Percentiles rank a stretch among this genome's conserved stretches.
These are phyloP conservation scores for Gavia stellata DNA, from an alignment of 2,113 vertebrate species.

Conservation along the genomic window DNA sequence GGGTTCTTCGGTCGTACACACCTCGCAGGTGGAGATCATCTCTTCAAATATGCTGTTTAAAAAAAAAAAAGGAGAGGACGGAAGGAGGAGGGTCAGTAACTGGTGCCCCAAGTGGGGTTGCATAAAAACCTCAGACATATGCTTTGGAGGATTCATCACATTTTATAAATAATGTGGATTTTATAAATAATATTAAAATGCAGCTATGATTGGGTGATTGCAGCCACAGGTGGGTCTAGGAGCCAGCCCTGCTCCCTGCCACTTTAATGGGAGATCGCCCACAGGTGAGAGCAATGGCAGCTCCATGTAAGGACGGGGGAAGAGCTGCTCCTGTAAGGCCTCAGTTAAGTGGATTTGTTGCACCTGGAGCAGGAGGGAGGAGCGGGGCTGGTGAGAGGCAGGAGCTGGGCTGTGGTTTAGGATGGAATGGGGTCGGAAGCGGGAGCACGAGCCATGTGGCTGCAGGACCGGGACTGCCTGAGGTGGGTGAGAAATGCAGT, in stretches of 20 bases:
- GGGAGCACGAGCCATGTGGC: accelerated
- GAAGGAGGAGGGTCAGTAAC: background rate
- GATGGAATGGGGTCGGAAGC: background rate
- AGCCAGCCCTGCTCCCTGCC: background rate
- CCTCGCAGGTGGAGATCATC: background rate
- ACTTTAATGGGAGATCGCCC: background rate
- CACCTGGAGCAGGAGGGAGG: background rate
- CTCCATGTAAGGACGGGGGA: background rate
- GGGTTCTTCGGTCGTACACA: background rate
- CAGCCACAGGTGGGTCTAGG: background rate
- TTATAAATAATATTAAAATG: background rate
- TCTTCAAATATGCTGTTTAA: background rate
- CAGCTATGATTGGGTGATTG: background rate
- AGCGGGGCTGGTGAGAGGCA: background rate
- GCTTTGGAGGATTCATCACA: background rate
- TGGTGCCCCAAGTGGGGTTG: accelerated
- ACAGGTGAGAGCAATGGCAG: background rate
- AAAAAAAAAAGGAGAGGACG: background rate
- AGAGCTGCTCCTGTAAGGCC: accelerated
- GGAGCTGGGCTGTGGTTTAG: background rate
- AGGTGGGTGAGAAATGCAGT: background rate
- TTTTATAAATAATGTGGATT: background rate
- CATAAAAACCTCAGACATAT: background rate
- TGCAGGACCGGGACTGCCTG: accelerated
- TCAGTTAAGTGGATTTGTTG: background rate